Evolutionary conservation across 1,140 invertebrate species (phyloP), one percentile per base, ranked within the genome.

Genomic region (Caenorhabditis tropicalis): DNA sequence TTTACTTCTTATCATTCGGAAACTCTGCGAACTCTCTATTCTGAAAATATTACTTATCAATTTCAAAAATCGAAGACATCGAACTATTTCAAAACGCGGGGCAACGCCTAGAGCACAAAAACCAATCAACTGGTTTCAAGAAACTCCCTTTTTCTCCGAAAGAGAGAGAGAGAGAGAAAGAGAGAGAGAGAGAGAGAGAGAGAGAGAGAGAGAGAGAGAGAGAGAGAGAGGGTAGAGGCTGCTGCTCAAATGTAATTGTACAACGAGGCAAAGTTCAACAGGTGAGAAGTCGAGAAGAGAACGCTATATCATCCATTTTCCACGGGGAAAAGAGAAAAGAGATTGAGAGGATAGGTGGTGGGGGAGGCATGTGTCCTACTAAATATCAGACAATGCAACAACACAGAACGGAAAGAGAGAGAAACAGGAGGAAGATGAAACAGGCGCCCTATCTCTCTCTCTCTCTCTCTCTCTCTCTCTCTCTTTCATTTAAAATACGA

Each of bases 371-470:
- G 65, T 74, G 65, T 46, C 36, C 36, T 43, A 74, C 65, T 74
- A 74, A 43, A 74, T 74, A 74, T 74, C n/a, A 74, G 65, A 27
- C 65, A 74, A 74, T 74, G 65, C 65, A 74, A 74, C 65, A 74
- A 36, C 9, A 31, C 21, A 36, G 31, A 29, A 56, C 6, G 9
- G 58, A 27, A 15, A 65, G 29, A 36, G 9, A 65, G 31, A 36
- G 12, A 36, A 15, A 36, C 7, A 36, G 24, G 29, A 16, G 56
- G 29, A 29, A 58, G 56, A 58, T 10, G 9, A 16, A n/a, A 70
- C 12, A 70, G 60, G 60, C 60, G 60, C 31, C 60, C 19, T 51
- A 7, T 7, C 7, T 51, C n/a, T 51, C n/a, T 51, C 15, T 51
- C 49, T 51, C 5, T 51, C 49, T 51, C 60, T 27, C 16, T 15